Evolutionary conservation across 2,888 invertebrate species (phyloP), one percentile per base, ranked within the genome.

Genomic region (Archips crataeganus): DNA sequence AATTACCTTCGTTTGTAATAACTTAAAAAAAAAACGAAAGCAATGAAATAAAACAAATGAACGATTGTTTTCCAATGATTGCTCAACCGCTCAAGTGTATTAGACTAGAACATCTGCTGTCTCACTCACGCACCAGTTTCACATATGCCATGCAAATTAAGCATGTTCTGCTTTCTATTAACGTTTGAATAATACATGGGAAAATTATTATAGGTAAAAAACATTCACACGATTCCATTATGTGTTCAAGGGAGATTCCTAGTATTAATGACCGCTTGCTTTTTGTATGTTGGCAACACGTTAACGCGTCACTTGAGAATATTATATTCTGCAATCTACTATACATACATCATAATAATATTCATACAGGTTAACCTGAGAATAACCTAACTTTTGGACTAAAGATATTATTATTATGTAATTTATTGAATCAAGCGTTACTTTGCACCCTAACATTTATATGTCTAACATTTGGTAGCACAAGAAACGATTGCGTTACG

Each of bases 81-180:
- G 5, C 23, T 39, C 5, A 66, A 11, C 54, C 3, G 15, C 57
- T 11, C 42, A 54, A 57, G 39, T 23, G 54, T 42, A 66, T 42
- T 65, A 66, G 66, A 67, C 54, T 57, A 39, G 47, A 68, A 57
- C 36, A 51, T 42, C 74, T 70, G 71, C 77, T 67, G 79, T 81
- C 81, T 75, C 80, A 75, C 80, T 82, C 81, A 78, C 74, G 76
- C 81, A 75, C 78, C 77, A 78, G 80, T 82, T 82, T 80, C 85
- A 84, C 84, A 83, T 80, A 81, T 85, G 82, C 82, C 82, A 83
- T 84, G 86, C 84, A 85, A 86, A 85, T 87, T 79, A 83, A 80
- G 78, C 77, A 75, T 80, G 86, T 77, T 82, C 86, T 80, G 85
- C 87, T 89, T 88, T 89, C 88, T 86, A 86, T 70, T 65, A 57